Evolutionary conservation across 2,113 vertebrate species (phyloP).

Genomic region (Cochlearius cochlearius): DNA sequence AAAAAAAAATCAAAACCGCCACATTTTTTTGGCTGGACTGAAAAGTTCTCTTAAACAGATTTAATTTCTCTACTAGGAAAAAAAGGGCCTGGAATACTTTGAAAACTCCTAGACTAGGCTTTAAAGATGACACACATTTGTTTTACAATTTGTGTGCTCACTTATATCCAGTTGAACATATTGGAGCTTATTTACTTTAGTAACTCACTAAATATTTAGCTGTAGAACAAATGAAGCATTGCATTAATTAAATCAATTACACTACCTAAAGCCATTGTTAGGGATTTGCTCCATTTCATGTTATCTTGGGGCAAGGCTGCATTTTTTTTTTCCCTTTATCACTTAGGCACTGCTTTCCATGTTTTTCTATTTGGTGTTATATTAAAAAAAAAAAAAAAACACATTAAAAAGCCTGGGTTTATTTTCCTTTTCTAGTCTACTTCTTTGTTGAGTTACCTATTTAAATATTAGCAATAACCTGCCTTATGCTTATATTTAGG

Average conservation of each 20-base stretch:
- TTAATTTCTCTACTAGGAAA: background rate
- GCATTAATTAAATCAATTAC: background rate
- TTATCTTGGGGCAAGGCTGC: conserved; percentile 47
- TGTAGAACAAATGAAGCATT: background rate
- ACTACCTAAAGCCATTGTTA: background rate
- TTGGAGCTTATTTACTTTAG: background rate
- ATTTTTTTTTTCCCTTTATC: background rate
- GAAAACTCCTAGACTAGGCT: background rate
- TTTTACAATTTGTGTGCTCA: background rate
- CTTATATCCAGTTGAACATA: background rate
- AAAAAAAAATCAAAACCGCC: background rate
- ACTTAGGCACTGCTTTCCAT: conserved; percentile 7
- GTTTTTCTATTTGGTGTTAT: conserved; percentile 3
- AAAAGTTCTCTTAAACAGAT: background rate
- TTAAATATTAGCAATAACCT: background rate
- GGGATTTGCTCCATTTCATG: conserved; percentile 61
- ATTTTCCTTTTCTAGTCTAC: conserved; percentile 57
- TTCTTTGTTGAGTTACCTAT: background rate
- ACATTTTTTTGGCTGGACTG: background rate
- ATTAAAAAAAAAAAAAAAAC: background rate
- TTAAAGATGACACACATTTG: background rate
- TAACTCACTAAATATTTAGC: background rate
- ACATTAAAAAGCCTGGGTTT: background rate
- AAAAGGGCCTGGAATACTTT: background rate
- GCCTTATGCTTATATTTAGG: background rate